A percentile compares a stretch with the other conserved stretches of the same genome.
These are phyloP conservation scores for Volucella zonaria DNA, from an alignment of 2,888 invertebrate species.

Conservation along the genomic window DNA sequence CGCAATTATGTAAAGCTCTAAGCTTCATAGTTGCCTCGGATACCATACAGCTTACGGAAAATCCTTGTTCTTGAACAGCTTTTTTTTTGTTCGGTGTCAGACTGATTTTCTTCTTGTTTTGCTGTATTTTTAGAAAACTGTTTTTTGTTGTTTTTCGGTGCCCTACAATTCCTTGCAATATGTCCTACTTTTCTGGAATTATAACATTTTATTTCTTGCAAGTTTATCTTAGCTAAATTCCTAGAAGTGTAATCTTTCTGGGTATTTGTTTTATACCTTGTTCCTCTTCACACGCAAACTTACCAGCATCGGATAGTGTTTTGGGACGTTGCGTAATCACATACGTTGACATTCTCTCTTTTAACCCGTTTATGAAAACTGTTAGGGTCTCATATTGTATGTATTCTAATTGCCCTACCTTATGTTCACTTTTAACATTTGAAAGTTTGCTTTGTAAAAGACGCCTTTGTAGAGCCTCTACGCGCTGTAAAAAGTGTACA, in stretches of 20 bases:
- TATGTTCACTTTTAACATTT: slow-evolving; percentile 13
- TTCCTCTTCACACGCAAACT: slow-evolving; percentile 43
- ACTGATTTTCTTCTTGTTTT: too few relatives aligned
- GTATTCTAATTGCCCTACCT: slow-evolving; percentile 2
- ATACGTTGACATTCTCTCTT: too few relatives aligned
- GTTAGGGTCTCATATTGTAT: slow-evolving; percentile 32
- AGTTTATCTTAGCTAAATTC: slow-evolving; percentile 1
- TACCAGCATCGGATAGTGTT: slow-evolving; percentile 30
- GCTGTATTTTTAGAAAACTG: too few relatives aligned
- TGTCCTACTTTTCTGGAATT: not conserved
- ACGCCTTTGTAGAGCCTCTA: slow-evolving; percentile 30
- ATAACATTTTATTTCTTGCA: not conserved
- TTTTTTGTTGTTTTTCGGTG: too few relatives aligned
- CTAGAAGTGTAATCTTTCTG: slow-evolving; percentile 22
- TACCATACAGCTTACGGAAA: not conserved
- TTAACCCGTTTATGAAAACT: too few relatives aligned
- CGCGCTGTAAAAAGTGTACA: slow-evolving; percentile 23
- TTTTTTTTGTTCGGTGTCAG: not conserved
- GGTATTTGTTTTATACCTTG: slow-evolving; percentile 16
- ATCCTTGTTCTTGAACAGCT: not conserved
- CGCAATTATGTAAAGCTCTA: not conserved
- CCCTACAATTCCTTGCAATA: too few relatives aligned
- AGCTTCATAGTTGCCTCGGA: not conserved
- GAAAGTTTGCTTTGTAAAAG: slow-evolving; percentile 10
- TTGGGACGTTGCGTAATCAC: too few relatives aligned